Evolutionary conservation across 2,113 vertebrate species (phyloP), one percentile per base, ranked within the genome.

Genomic region (Vombatus ursinus): DNA sequence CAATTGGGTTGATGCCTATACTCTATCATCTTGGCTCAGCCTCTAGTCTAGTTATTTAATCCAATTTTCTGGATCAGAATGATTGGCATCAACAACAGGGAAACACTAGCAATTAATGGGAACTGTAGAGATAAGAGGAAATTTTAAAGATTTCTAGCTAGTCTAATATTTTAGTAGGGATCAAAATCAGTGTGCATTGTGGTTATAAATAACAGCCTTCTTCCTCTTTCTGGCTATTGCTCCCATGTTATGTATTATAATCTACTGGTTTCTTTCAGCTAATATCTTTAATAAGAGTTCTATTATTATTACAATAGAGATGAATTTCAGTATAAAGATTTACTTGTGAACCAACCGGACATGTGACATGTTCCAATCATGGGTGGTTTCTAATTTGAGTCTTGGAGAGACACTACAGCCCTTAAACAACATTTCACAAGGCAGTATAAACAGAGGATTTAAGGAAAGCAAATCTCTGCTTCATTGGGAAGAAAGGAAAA

Each of bases 401-500:
- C 25, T 93, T 54, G 47, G 95, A 97, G n/a, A 89, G 28, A 28
- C 3, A 52, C 93, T 97, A 97, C n/a, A 93, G 16, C 52, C 28
- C 22, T 95, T 49, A 91, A 93, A 54, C 37, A 92, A 19, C 10
- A 90, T 93, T 96, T 97, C 90, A 91, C 52, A 92, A 96, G 68
- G 24, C 49, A 97, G 11, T 22, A 44, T 91, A 95, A 94, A 49
- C 50, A 96, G 90, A 25, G 25, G 26, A 90, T 95, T 96, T 93
- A 91, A 90, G 47, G n/a, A 96, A 91, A 95, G 10, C 84, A 97
- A 97, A 96, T 96, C 14, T 94, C 37, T 91, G 95, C 26, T 96
- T 98, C 89, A 47, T 96, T 97, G 96, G 50, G 77, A 95, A 95
- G 95, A 10, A 57, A 14, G 94, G 96, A 94, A 96, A 97, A 97